Percentiles rank a stretch among this genome's conserved stretches.
These are phyloP conservation scores for Anas platyrhynchos DNA, from an alignment of 2,113 vertebrate genomes.

Conservation along the genomic window DNA sequence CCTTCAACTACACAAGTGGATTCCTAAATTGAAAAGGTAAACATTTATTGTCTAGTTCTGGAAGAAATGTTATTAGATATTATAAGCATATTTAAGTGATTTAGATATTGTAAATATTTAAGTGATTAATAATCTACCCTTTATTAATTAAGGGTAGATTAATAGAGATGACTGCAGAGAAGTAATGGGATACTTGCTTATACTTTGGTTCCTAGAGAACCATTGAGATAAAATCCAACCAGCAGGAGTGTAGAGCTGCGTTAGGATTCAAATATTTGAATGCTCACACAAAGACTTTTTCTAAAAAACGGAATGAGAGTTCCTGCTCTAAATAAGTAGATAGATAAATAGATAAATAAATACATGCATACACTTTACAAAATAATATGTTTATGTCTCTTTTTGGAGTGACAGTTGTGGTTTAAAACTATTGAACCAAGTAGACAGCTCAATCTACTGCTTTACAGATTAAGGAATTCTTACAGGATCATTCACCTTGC, in stretches of 20 bases:
- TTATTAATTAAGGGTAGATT: neutral
- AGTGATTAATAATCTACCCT: neutral
- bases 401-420: neutral
- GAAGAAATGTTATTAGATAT: neutral
- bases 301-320: neutral
- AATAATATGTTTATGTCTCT: neutral
- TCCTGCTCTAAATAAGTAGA: neutral
- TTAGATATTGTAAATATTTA: neutral
- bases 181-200: neutral
- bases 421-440: neutral
- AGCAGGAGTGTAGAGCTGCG: fast-evolving
- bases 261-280: neutral
- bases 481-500: neutral
- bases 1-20: neutral
- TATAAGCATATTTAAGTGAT: neutral
- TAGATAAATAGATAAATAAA: neutral
- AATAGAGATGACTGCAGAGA: neutral
- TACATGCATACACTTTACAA: neutral
- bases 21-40: neutral
- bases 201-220: neutral
- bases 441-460: neutral
- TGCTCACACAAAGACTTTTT: neutral
- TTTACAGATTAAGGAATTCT: neutral
- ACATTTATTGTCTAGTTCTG: neutral
- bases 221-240: neutral